Base-by-base conservation (phyloP, 1,140 invertebrate genomes). In the Drosophila melanica region DNA sequence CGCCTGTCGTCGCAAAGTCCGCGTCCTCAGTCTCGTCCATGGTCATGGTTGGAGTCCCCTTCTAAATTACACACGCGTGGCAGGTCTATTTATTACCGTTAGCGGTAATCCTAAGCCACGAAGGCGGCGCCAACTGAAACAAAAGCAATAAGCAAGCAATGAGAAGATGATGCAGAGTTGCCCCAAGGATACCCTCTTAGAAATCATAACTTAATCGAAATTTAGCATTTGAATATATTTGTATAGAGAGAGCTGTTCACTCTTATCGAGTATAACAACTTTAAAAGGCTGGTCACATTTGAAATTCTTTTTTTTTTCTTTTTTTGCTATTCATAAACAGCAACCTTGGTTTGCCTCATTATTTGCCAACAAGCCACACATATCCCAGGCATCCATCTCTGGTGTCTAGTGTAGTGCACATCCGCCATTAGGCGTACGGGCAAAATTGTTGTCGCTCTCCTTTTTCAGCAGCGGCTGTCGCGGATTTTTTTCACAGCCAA, bases 51-150 rank as follows among this genome's bases (percentile, higher is more conserved):
- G 27, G 62, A 45, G 66, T 51, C 67, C 71, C 73, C 79, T 71
- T 71, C 76, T 84, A 89, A 89, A 89, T 89, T 89, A 89, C 79
- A 89, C 80, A 89, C 84, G 84, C 84, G 84, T 89, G 84, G 84
- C 84, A 89, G 80, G 84, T 84, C 84, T 89, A 89, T 89, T 89
- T 89, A 89, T 89, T 89, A 89, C 80, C 74, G 84, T 89, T 89
- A 84, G 77, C 77, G 84, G 85, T 89, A 89, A 89, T 89, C 84
- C 84, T 79, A 84, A 87, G 79, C 77, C 79, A 74, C 67, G 77
- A 64, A 5, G 27, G 27, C 42, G 55, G 45, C 71, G 62, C 12
- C 75, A 35, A 55, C 33, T 39, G 60, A 81, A 62, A 78, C 81
- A 78, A 86, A 81, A 53, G 67, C 74, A 72, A 51, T 63, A 63